These are phyloP conservation scores for Hyperoodon ampullatus DNA, from an alignment of 2,113 vertebrate species.

Conservation along the genomic window DNA sequence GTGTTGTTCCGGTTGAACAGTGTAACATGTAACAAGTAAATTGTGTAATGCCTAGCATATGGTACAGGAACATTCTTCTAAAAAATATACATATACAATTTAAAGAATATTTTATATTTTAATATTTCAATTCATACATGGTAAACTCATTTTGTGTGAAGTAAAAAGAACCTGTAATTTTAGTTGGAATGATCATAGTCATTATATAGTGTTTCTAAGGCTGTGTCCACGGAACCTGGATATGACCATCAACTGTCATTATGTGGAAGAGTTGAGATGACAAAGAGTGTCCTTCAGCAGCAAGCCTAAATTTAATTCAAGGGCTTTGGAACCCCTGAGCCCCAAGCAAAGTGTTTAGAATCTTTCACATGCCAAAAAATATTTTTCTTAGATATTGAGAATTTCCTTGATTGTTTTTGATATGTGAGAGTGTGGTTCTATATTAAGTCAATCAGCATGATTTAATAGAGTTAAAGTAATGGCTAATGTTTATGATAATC, in stretches of 20 bases:
- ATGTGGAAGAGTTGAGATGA: not conserved
- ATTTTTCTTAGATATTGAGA: not conserved
- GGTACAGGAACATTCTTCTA: not conserved
- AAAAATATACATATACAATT: not conserved
- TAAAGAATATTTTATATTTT: not conserved
- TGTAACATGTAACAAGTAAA: not conserved
- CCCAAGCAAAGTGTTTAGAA: not conserved
- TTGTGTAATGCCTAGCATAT: not conserved
- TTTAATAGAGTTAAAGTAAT: not conserved
- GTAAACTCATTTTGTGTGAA: not conserved
- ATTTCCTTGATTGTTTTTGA: not conserved
- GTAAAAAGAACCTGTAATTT: not conserved
- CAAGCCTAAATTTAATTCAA: not conserved
- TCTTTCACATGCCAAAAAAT: not conserved
- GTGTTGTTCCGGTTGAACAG: not conserved
- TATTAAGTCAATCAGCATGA: not conserved
- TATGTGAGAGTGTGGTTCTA: not conserved
- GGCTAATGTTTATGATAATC: not conserved
- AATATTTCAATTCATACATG: not conserved
- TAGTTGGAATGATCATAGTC: not conserved
- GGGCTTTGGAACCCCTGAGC: not conserved
- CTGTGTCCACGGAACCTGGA: not conserved
- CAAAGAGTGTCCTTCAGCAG: fast-evolving
- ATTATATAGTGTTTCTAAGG: not conserved
- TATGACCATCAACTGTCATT: not conserved